Evolutionary conservation across 2,888 invertebrate genomes (phyloP).

Genomic region (Acrobasis suavella): DNA sequence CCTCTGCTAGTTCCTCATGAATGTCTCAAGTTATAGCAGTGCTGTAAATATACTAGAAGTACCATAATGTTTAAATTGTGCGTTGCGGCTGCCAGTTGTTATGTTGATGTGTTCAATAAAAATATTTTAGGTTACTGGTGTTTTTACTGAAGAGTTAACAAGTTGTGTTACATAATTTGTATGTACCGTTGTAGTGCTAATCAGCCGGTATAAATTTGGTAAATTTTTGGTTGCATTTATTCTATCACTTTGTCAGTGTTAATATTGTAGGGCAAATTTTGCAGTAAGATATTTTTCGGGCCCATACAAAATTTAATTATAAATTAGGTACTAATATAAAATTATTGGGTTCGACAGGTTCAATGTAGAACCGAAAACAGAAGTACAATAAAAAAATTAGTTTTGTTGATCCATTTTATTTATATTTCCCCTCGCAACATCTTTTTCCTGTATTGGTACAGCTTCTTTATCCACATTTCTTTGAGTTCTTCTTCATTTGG

Average conservation of each 20-base stretch:
- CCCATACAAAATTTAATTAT: too few relatives aligned
- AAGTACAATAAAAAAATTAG: slow-evolving; percentile 8
- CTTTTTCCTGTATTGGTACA: slow-evolving; percentile 85
- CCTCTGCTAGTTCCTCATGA: slow-evolving; percentile 31
- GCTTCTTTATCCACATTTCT: slow-evolving; percentile 89
- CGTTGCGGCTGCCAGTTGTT: slow-evolving; percentile 50
- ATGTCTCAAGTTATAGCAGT: slow-evolving; percentile 48
- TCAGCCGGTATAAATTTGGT: neutral
- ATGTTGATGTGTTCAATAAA: slow-evolving; percentile 69
- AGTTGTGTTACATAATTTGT: slow-evolving; percentile 17
- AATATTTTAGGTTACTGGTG: slow-evolving; percentile 57
- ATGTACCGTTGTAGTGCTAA: neutral
- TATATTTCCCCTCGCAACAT: slow-evolving; percentile 77
- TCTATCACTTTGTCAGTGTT: too few relatives aligned
- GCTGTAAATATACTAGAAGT: slow-evolving; percentile 76
- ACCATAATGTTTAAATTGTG: slow-evolving; percentile 64
- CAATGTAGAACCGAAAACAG: neutral
- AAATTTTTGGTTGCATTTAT: neutral
- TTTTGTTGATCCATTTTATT: slow-evolving; percentile 28
- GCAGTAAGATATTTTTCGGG: neutral
- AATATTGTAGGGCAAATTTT: neutral
- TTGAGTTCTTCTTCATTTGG: slow-evolving; percentile 85
- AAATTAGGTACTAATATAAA: neutral
- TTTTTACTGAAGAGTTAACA: slow-evolving; percentile 37
- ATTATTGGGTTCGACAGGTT: neutral